These are phyloP conservation scores for Sorex fumeus DNA, from an alignment of 2,113 vertebrate species.

Conservation along the genomic window DNA sequence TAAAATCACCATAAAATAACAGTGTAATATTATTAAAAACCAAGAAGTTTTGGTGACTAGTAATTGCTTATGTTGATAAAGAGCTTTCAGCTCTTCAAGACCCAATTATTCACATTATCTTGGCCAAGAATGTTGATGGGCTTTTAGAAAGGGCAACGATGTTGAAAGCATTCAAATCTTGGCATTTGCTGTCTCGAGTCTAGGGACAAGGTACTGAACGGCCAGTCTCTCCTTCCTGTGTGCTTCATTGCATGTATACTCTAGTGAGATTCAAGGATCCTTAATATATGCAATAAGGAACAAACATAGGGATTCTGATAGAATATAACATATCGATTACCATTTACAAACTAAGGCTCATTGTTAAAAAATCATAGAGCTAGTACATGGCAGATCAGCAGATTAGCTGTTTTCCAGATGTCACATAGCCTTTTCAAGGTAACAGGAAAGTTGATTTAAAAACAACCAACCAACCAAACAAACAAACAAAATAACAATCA, in stretches of 20 bases:
- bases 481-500: not conserved
- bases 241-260: slow-evolving; percentile 16
- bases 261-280: not conserved
- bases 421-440: not conserved
- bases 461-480: too few species aligned
- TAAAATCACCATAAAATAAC: not conserved
- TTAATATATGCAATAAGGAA: slow-evolving; percentile 25
- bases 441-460: not conserved
- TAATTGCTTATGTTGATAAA: slow-evolving; percentile 26
- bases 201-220: not conserved
- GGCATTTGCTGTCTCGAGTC: not conserved
- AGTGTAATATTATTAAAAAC: not conserved
- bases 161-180: not conserved
- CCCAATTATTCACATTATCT: not conserved
- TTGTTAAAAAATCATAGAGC: not conserved
- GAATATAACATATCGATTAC: not conserved
- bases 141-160: not conserved
- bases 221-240: not conserved
- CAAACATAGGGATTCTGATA: not conserved
- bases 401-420: not conserved
- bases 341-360: slow-evolving; percentile 2
- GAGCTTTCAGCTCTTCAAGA: not conserved
- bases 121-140: not conserved
- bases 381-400: not conserved
- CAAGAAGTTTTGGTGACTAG: not conserved